A percentile compares a stretch with the other conserved stretches of the same genome.
Conservation (phyloP, 2,888 invertebrate genomes). For the Ophion ellenae region DNA sequence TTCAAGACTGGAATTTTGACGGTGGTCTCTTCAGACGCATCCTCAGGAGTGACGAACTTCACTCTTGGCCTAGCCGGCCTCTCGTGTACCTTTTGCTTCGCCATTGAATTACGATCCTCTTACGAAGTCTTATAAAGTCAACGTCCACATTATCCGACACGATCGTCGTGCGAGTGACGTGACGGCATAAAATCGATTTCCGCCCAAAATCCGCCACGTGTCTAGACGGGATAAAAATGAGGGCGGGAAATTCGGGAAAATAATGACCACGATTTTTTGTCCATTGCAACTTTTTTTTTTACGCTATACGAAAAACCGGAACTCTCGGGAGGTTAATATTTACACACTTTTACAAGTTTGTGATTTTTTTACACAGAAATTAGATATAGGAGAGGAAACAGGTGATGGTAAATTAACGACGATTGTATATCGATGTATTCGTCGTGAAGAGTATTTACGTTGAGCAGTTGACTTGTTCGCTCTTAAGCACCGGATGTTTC, state of each 20-base stretch:
- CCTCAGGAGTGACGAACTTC: conserved; percentile 65
- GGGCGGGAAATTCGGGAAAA: background rate
- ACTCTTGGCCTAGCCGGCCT: conserved; percentile 69
- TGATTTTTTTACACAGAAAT: background rate
- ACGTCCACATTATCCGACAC: background rate
- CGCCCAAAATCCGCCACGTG: background rate
- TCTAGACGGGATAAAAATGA: background rate
- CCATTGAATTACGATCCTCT: conserved; percentile 68
- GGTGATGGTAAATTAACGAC: background rate
- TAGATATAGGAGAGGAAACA: background rate
- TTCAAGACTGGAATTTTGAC: conserved; percentile 73
- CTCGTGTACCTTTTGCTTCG: conserved; percentile 72
- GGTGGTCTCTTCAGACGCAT: conserved; percentile 63
- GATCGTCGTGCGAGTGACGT: background rate
- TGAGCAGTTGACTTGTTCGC: background rate
- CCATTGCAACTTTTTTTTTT: background rate
- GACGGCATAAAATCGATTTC: background rate
- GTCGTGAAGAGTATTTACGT: background rate
- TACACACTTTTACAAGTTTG: background rate
- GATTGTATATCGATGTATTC: background rate
- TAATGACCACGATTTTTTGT: background rate
- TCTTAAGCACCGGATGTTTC: background rate
- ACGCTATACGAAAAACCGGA: background rate
- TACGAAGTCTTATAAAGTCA: background rate
- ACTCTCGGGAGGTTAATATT: background rate